Base-by-base conservation (phyloP, 2,888 invertebrate species). In the Ramazzottius varieornatus region DNA sequence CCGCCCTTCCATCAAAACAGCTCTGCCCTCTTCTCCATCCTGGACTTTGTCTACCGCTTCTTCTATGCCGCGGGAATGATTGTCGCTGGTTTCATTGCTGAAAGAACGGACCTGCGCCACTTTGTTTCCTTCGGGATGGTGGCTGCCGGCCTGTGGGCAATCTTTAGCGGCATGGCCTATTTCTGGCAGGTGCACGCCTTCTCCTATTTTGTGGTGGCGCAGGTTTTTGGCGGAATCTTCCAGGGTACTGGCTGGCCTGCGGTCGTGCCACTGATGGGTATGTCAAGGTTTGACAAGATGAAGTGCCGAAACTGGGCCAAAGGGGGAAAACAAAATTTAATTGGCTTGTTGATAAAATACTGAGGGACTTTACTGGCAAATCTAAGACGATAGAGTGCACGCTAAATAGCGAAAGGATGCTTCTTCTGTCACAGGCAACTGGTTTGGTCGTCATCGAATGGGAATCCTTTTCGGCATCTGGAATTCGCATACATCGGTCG, bases 401-500 rank as follows among this genome's bases (percentile, higher is more conserved):
- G n/a, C n/a, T n/a, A n/a, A n/a, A n/a, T n/a, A n/a, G n/a, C n/a
- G n/a, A n/a, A n/a, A n/a, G n/a, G n/a, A n/a, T n/a, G n/a, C n/a
- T n/a, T n/a, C n/a, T 0, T 82, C 86, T 0, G 84, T 87, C 1
- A 84, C 94, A 65, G 89, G 89, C n/a, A 89, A 93, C 73, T 94
- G 94, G 94, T 93, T 89, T 78, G 93, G 92, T 0, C 88, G 86
- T 77, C 83, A 84, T 46, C 92, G 73, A 70, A 71, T 75, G 71
- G 81, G 82, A 0, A 79, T 94, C 32, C 88, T 94, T 68, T 93
- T 93, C 77, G 94, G 94, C 16, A 81, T 93, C 2, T 94, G 94
- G 94, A 94, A 94, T 78, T 90, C 92, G 0, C 93, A 94, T 72
- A 93, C 93, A 0, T 91, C 91, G 0, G 82, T 94, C 13, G 94